A percentile compares a stretch with the other conserved stretches of the same genome.
phyloP scores from a whole-genome alignment of 1,140 invertebrate genomes.

The Papilio helenus region DNA sequence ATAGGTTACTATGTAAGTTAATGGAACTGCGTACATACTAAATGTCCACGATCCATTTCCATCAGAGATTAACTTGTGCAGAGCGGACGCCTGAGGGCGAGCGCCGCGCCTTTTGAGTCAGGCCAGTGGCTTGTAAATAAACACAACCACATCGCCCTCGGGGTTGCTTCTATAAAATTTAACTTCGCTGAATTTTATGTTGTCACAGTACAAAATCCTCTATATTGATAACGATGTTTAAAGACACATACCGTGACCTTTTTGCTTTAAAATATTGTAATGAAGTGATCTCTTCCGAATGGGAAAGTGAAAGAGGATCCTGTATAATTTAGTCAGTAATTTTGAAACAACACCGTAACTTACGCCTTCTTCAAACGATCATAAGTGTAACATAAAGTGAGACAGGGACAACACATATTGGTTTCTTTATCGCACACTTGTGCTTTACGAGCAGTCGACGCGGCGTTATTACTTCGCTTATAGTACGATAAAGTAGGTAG shows the following conservation, averaged over 20 bases:
- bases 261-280: too few relatives aligned
- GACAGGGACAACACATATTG: background rate
- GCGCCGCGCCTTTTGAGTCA: background rate
- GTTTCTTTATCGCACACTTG: conserved; percentile 21
- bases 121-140: background rate
- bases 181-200: background rate
- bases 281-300: too few relatives aligned
- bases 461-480: conserved; percentile 1
- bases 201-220: too few relatives aligned
- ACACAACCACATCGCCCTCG: background rate
- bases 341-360: background rate
- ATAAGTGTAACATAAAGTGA: background rate
- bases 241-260: too few relatives aligned
- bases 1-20: background rate
- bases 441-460: background rate
- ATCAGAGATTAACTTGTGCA: background rate
- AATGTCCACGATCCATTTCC: background rate
- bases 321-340: background rate
- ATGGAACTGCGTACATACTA: background rate
- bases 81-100: background rate
- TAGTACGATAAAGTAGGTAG: background rate
- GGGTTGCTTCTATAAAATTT: background rate
- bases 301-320: too few relatives aligned
- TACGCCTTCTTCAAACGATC: background rate
- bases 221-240: too few relatives aligned